These are phyloP conservation scores for Caenorhabditis zanzibari DNA, from an alignment of 2,888 invertebrate species.

Conservation along the genomic window DNA sequence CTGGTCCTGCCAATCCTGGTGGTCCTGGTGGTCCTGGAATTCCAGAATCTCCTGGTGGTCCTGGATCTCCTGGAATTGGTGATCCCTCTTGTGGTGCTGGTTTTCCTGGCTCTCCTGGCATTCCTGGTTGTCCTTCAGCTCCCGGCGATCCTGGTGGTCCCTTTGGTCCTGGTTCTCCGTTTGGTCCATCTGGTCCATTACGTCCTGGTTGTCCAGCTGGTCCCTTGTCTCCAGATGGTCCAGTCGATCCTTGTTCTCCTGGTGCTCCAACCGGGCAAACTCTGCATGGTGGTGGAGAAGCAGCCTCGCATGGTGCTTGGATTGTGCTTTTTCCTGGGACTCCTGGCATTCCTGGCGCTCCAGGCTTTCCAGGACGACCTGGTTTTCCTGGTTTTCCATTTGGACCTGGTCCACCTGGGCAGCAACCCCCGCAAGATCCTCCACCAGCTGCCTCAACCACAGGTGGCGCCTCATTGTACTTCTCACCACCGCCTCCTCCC, in stretches of 20 bases:
- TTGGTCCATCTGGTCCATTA: conserved; percentile 64
- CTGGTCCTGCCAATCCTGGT: conserved; percentile 65
- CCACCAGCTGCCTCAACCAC: conserved; percentile 48
- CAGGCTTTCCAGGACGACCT: conserved; percentile 65
- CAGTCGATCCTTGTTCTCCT: conserved; percentile 61
- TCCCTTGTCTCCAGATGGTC: conserved; percentile 62
- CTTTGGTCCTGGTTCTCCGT: conserved; percentile 66
- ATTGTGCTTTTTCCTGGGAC: conserved; percentile 58
- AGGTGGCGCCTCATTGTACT: conserved; percentile 52
- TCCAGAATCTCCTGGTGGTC: conserved; percentile 68
- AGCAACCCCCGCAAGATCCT: conserved; percentile 60
- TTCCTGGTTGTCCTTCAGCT: conserved; percentile 63
- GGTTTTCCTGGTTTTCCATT: conserved; percentile 64
- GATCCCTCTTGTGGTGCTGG: conserved; percentile 64
- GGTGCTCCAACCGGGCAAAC: conserved; percentile 65
- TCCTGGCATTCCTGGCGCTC: conserved; percentile 70
- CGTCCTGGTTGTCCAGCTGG: conserved; percentile 65
- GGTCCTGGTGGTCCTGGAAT: conserved; percentile 68
- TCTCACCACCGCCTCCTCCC: conserved; percentile 44
- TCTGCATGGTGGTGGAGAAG: conserved; percentile 68
- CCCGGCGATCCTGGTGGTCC: conserved; percentile 67
- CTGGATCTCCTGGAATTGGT: conserved; percentile 67
- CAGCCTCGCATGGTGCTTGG: conserved; percentile 62
- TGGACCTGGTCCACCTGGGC: conserved; percentile 65
- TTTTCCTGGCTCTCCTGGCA: conserved; percentile 65